Conservation (phyloP, 1,140 invertebrate genomes). For the Lepidostoma basale region DNA sequence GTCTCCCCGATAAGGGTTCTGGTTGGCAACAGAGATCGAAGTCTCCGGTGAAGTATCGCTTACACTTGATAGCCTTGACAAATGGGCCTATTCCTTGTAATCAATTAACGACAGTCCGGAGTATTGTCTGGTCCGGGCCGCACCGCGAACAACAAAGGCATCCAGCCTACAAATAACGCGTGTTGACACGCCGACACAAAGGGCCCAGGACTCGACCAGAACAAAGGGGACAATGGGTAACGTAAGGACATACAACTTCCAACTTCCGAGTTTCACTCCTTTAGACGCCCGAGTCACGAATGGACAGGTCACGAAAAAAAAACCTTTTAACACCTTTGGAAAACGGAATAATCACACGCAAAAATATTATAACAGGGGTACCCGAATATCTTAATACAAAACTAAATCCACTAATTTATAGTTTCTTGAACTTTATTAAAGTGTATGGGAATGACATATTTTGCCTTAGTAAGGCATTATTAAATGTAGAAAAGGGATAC, state of each 20-base stretch:
- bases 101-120: slow-evolving; percentile 17
- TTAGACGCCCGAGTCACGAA: background rate
- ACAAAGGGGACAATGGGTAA: slow-evolving; percentile 15
- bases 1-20: background rate
- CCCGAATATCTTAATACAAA: too few species aligned
- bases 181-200: slow-evolving; percentile 13
- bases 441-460: too few species aligned
- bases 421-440: too few species aligned
- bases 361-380: too few species aligned
- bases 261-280: slow-evolving; percentile 1
- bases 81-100: slow-evolving; percentile 5
- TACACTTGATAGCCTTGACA: slow-evolving; percentile 18
- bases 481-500: too few species aligned
- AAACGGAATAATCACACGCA: too few species aligned
- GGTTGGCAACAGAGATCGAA: background rate
- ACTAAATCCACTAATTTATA: too few species aligned
- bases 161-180: slow-evolving; percentile 20
- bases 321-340: background rate
- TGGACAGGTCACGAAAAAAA: background rate
- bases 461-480: too few species aligned
- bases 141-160: slow-evolving; percentile 1
- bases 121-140: background rate
- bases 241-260: background rate
- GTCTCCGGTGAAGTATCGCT: slow-evolving; percentile 1
- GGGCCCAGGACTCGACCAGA: background rate